Percentiles rank a stretch among this genome's conserved stretches.
Evolutionary conservation across 2,888 invertebrate genomes (phyloP).

Genomic region (Metellina segmentata): DNA sequence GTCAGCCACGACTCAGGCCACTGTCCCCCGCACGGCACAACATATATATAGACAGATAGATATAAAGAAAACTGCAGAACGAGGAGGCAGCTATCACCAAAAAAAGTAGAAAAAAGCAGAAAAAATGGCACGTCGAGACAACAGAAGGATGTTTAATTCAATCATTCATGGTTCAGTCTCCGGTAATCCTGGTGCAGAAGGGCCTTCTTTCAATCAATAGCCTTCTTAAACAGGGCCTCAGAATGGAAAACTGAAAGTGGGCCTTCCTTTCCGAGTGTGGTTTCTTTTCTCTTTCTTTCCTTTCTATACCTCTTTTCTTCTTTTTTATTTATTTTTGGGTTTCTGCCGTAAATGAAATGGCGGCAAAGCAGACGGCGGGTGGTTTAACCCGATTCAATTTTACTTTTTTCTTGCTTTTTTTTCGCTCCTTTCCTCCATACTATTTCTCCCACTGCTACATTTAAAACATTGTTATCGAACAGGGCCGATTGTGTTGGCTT

Average conservation of each 20-base stretch:
- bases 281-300: conserved; percentile 44
- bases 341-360: conserved; percentile 74
- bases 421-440: background rate
- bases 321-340: conserved; percentile 65
- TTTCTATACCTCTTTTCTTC: conserved; percentile 39
- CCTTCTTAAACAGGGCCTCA: conserved; percentile 62
- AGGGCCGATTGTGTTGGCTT: conserved; percentile 59
- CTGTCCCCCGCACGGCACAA: conserved; percentile 11
- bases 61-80: conserved; percentile 60
- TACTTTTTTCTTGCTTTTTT: conserved; percentile 22
- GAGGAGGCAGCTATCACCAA: conserved; percentile 42
- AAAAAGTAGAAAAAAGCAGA: conserved; percentile 24
- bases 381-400: conserved; percentile 72
- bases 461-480: conserved; percentile 71
- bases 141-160: conserved; percentile 77
- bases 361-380: conserved; percentile 64
- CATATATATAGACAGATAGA: conserved; percentile 53
- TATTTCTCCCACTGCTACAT: conserved; percentile 64
- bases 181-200: conserved; percentile 74
- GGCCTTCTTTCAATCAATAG: conserved; percentile 75
- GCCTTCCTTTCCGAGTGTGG: conserved; percentile 57
- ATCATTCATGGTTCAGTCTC: conserved; percentile 75
- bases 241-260: conserved; percentile 69
- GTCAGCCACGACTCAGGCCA: conserved; percentile 41
- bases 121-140: conserved; percentile 70